Conservation (phyloP, 1,140 invertebrate species). For the Brachystomella parvula region DNA sequence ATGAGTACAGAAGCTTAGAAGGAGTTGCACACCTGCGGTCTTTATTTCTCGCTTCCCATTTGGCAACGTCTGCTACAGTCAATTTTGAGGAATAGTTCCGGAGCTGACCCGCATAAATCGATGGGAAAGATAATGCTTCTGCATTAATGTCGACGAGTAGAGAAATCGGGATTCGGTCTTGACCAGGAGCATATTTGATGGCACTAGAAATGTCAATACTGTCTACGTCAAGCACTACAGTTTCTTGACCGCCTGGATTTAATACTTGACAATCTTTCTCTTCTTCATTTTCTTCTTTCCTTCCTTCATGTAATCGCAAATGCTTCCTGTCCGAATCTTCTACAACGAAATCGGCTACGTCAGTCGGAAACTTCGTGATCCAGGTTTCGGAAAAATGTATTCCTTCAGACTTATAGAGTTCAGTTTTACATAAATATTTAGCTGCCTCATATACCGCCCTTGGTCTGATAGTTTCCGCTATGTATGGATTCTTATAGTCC, state of each 20-base stretch:
- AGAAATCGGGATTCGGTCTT: conserved; percentile 6
- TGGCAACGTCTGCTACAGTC: not conserved
- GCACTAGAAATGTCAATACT: not conserved
- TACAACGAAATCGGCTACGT: not conserved
- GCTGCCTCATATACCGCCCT: conserved; percentile 4
- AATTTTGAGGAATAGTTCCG: not conserved
- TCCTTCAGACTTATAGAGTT: conserved; percentile 13
- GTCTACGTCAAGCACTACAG: not conserved
- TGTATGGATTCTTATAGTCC: conserved; percentile 8
- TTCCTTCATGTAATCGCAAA: not conserved
- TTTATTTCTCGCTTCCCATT: conserved; percentile 4
- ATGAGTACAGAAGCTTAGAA: conserved; percentile 5
- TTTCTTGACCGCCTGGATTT: conserved; percentile 4
- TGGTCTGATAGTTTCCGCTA: conserved; percentile 21
- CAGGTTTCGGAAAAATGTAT: not conserved
- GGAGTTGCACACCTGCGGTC: not conserved
- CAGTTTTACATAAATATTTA: conserved; percentile 12
- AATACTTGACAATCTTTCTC: not conserved
- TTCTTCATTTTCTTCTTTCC: not conserved
- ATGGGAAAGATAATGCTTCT: conserved; percentile 1
- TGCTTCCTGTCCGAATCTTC: not conserved
- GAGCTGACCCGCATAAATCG: conserved; percentile 3
- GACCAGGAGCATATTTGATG: not conserved
- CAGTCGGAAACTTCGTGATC: not conserved
- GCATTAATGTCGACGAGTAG: conserved; percentile 21